Base-by-base conservation (phyloP, 1,140 invertebrate species). In the Pantala flavescens region DNA sequence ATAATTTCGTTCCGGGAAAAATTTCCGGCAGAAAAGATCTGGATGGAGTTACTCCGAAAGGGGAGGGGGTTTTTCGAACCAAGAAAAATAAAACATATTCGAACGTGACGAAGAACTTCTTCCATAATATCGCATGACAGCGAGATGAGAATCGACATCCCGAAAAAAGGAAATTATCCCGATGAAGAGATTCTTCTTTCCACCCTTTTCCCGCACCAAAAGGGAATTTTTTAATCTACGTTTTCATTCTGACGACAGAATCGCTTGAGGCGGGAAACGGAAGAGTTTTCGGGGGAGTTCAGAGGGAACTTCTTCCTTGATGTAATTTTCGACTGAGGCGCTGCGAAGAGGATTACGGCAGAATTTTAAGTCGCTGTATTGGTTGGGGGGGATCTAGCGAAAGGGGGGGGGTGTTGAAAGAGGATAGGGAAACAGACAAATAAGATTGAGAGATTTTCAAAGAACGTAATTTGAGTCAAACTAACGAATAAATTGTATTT, bases 171-270 rank as follows among this genome's bases (percentile, higher is more conserved):
- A 63, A 63, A 63, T 63, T 63, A 16, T 63, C 49, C 49, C 49
- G 12, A 63, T 63, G 49, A 63, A 63, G 49, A 63, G 49, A 21
- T 63, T 63, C n/a, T 63, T 63, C 3, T 21, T 63, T 21, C 49
- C 49, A 63, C n/a, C 49, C 49, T 63, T 21, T 16, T 16, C n/a
- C n/a, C 49, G 12, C 49, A 19, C 49, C n/a, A 16, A 3, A 3
- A 63, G 49, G n/a, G 49, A 63, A 63, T 63, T 63, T 63, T 63
- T 63, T 63, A 63, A 63, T 63, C 49, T 63, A 21, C 49, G 16
- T 14, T 63, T 63, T 12, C 14, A 63, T 21, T 63, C 49, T 21
- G 49, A 63, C 49, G 49, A 63, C 49, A 63, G 49, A 63, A 63
- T 7, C 49, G 49, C 49, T 63, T 16, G 49, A 63, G 49, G 49